Evolutionary conservation across 23 tunicate species (phyloP).

Genomic region (Ciona savignyi): DNA sequence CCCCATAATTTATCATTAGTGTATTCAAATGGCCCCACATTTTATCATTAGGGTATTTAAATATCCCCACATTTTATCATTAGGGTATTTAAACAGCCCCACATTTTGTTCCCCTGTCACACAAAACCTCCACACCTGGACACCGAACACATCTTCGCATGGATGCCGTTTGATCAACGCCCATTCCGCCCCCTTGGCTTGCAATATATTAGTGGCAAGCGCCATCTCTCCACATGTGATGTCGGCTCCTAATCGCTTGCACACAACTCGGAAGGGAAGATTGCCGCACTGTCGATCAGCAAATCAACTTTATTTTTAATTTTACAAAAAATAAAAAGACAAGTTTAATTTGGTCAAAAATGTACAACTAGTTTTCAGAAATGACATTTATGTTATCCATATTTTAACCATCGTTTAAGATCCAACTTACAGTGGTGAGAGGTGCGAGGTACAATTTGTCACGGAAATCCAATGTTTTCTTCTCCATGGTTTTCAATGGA

Average conservation of each 20-base stretch:
- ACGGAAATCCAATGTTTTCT: constrained; percentile 56
- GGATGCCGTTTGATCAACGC: constrained; percentile 89
- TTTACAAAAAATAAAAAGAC: too few relatives aligned
- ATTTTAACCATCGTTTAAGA: neutral
- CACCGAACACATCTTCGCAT: constrained; percentile 88
- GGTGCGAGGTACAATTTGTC: constrained; percentile 89
- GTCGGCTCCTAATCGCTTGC: constrained; percentile 91
- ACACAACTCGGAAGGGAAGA: constrained; percentile 84
- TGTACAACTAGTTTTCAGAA: too few relatives aligned
- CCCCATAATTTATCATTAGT: too few relatives aligned
- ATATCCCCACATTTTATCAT: too few relatives aligned
- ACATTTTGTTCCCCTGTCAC: too few relatives aligned
- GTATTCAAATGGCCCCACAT: too few relatives aligned
- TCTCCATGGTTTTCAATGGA: constrained; percentile 49
- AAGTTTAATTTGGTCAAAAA: neutral
- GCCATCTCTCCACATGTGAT: constrained; percentile 99
- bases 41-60: too few relatives aligned
- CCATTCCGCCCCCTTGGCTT: constrained; percentile 88
- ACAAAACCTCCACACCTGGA: constrained; percentile 41
- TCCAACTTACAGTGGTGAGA: constrained; percentile 78
- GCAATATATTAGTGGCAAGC: constrained; percentile 58
- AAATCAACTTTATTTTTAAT: too few relatives aligned
- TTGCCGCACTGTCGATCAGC: constrained; percentile 48
- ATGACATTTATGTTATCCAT: too few relatives aligned
- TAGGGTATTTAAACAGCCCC: too few relatives aligned